A percentile compares a stretch with the other conserved stretches of the same genome.
Evolutionary conservation across 2,113 vertebrate genomes (phyloP).

Genomic region (Pteropus alecto): DNA sequence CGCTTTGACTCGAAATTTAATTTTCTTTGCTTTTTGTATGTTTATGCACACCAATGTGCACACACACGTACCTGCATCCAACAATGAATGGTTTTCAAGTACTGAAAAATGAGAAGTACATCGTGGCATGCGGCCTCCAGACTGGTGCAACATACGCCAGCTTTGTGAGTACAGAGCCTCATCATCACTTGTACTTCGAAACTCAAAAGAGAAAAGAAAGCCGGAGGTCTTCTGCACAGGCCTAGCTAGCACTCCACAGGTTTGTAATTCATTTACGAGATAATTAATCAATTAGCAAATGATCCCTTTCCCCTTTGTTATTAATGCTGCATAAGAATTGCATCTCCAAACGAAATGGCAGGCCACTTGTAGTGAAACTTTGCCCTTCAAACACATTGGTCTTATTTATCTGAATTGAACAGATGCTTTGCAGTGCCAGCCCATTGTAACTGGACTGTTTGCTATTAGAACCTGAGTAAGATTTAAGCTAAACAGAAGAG

Average conservation of each 20-base stretch:
- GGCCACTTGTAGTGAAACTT: constrained; percentile 65
- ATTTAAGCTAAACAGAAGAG: constrained; percentile 77
- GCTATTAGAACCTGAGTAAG: constrained; percentile 71
- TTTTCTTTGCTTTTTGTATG: background rate
- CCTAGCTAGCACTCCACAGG: constrained; percentile 48
- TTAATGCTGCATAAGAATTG: constrained; percentile 55
- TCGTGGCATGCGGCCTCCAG: background rate
- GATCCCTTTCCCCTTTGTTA: background rate
- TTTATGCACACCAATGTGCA: background rate
- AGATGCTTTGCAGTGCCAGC: constrained; percentile 58
- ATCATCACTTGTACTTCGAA: constrained; percentile 5
- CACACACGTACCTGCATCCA: background rate
- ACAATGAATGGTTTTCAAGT: constrained; percentile 40
- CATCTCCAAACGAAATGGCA: constrained; percentile 63
- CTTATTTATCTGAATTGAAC: constrained; percentile 74
- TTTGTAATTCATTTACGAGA: constrained; percentile 64
- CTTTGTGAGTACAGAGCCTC: constrained; percentile 54
- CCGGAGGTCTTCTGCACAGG: background rate
- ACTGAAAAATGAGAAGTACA: constrained; percentile 41
- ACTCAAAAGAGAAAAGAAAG: constrained; percentile 5
- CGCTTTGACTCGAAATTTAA: background rate
- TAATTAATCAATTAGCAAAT: constrained; percentile 76
- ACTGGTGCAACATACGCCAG: constrained; percentile 28
- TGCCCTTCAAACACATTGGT: constrained; percentile 66
- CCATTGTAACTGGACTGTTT: constrained; percentile 54